Conservation (phyloP, 1,140 invertebrate genomes). For the Diploscapter pachys region DNA sequence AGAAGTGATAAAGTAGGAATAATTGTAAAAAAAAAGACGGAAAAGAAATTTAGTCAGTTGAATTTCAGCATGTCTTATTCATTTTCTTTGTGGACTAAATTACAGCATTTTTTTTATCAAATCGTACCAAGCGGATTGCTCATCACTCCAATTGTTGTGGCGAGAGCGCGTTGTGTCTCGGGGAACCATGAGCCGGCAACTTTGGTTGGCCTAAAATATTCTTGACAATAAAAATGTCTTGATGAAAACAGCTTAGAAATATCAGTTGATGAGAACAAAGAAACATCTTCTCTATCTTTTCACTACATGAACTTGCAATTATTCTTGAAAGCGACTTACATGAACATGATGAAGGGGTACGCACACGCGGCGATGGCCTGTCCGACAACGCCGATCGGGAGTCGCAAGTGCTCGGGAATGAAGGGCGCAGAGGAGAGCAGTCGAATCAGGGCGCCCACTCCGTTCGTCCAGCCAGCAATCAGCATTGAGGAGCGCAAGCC, state of each 20-base stretch:
- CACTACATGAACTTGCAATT: not conserved
- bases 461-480: conserved; percentile 42
- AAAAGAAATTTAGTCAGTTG: too few species aligned
- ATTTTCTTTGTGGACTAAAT: too few species aligned
- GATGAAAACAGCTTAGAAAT: not conserved
- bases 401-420: conserved; percentile 35
- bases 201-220: conserved; percentile 12
- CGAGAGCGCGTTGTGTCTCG: conserved; percentile 53
- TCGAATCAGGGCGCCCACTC: conserved; percentile 37
- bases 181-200: conserved; percentile 58
- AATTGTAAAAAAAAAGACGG: too few species aligned
- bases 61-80: too few species aligned
- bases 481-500: conserved; percentile 28
- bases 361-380: conserved; percentile 57
- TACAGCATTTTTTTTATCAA: too few species aligned
- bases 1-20: too few species aligned
- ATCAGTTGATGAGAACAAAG: not conserved
- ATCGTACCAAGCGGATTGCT: conserved; percentile 48
- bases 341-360: conserved; percentile 59
- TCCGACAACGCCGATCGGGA: conserved; percentile 52
- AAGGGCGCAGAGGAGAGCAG: conserved; percentile 25
- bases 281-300: not conserved
- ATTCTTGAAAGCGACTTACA: conserved; percentile 38
- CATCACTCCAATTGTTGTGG: conserved; percentile 58
- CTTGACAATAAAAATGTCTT: not conserved